Evolutionary conservation across 2,797 vertebrate species (phyloP).

Genomic region (Tapera naevia): DNA sequence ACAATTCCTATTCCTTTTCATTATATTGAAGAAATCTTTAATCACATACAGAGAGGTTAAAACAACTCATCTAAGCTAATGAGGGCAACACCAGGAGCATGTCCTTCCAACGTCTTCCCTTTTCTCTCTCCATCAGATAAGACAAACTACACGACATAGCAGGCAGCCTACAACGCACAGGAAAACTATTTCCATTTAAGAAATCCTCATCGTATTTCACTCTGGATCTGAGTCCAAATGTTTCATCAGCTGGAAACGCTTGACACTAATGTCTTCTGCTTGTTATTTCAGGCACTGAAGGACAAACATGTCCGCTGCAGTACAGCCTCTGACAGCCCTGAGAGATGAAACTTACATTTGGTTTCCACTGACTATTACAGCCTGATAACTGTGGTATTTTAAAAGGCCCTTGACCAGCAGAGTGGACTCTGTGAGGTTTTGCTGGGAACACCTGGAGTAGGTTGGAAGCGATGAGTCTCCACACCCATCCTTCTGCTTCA

Average conservation of each 20-base stretch:
- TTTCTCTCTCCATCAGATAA: neutral
- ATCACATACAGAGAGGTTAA: neutral
- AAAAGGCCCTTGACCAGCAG: neutral
- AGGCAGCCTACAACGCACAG: neutral
- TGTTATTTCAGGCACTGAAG: conserved; percentile 60
- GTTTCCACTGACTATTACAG: neutral
- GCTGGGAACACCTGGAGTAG: neutral
- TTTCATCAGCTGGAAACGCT: conserved; percentile 63
- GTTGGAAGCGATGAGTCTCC: neutral
- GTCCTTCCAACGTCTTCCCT: neutral
- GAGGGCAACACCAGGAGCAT: neutral
- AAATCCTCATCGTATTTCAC: conserved; percentile 18
- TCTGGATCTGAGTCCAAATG: neutral
- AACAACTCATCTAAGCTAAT: neutral
- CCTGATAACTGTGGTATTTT: neutral
- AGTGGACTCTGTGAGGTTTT: neutral
- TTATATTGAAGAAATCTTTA: neutral
- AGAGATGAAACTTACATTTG: neutral
- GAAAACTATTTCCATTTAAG: conserved; percentile 16
- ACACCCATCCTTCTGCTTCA: neutral
- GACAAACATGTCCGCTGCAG: conserved; percentile 36
- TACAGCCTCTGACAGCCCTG: neutral
- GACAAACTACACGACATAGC: neutral
- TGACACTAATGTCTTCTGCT: conserved; percentile 48
- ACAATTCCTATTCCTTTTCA: neutral